Percentiles rank a stretch among this genome's conserved stretches.
Conservation (phyloP, 2,113 vertebrate species). For the Malurus cyaneus region DNA sequence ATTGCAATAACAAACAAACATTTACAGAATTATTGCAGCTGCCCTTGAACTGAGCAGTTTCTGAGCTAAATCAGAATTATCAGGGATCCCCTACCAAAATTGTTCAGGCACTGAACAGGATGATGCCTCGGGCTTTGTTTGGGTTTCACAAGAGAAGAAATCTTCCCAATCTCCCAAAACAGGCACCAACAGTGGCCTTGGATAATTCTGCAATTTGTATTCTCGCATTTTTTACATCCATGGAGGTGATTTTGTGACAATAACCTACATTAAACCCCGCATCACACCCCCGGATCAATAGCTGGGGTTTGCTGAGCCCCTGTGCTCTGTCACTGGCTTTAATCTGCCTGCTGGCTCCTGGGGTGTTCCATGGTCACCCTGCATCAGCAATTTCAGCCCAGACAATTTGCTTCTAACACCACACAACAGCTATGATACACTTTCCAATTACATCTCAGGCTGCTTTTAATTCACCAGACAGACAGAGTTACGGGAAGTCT, state of each 20-base stretch:
- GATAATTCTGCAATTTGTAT: background rate
- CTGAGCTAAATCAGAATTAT: background rate
- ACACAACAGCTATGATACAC: background rate
- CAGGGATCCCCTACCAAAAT: background rate
- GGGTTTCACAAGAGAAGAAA: background rate
- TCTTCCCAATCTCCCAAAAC: background rate
- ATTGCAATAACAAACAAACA: background rate
- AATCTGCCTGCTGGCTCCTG: background rate
- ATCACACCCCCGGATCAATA: background rate
- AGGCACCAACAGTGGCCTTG: background rate
- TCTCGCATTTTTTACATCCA: background rate
- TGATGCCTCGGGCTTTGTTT: background rate
- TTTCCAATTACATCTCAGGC: constrained; percentile 35
- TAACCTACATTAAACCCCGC: background rate
- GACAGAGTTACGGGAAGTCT: background rate
- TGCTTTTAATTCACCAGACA: background rate
- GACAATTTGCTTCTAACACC: constrained; percentile 27
- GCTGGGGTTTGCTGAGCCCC: background rate
- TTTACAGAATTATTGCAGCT: background rate
- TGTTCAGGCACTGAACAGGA: background rate
- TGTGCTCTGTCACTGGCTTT: background rate
- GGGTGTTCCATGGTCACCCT: constrained; percentile 25
- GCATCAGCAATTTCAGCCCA: constrained; percentile 44
- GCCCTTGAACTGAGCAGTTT: accelerated
- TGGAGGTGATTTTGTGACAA: background rate